Base-by-base conservation (phyloP, 1,140 invertebrate genomes). In the Drosophila baimaii region DNA sequence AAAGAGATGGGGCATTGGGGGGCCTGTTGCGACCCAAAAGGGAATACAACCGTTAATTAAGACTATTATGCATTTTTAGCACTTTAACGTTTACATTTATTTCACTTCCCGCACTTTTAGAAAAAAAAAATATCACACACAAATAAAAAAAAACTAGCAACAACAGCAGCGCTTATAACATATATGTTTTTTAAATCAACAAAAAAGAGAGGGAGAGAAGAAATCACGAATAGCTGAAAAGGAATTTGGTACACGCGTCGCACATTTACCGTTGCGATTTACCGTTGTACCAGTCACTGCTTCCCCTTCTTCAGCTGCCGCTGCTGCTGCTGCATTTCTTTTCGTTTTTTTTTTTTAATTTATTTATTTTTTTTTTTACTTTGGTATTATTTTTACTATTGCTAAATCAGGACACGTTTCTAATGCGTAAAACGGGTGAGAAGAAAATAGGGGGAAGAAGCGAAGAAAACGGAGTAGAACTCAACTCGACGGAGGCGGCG, bases 401-500 rank as follows among this genome's bases (percentile, higher is more conserved):
- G 65, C 29, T 47, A 44, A 69, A 69, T 66, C 62, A 66, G 65
- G 65, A 54, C 62, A 69, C 65, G 65, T 69, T 69, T 19, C 62
- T 52, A 54, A 44, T 69, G 65, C 68, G 52, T 70, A 71, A 72
- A 57, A 58, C 43, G 54, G 25, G 27, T 35, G 52, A 19, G 43
- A 29, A 27, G 39, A 23, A 71, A 70, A 70, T 55, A 23, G 31
- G 57, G 33, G 52, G 21, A 56, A 49, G 19, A 71, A 71, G 65
- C 52, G 66, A 58, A 47, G 43, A 71, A 70, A 47, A 46, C 68
- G 43, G 71, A 72, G 33, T 58, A 70, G 66, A 31, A 72, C 69
- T 72, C 69, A 72, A 72, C 69, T 72, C 69, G 69, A 71, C 69
- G 69, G 54, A 72, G 68, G 68, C 68, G 51, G 66, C 63, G 63